Evolutionary conservation across 2,113 vertebrate genomes (phyloP).

Genomic region (Pelusios castaneus): DNA sequence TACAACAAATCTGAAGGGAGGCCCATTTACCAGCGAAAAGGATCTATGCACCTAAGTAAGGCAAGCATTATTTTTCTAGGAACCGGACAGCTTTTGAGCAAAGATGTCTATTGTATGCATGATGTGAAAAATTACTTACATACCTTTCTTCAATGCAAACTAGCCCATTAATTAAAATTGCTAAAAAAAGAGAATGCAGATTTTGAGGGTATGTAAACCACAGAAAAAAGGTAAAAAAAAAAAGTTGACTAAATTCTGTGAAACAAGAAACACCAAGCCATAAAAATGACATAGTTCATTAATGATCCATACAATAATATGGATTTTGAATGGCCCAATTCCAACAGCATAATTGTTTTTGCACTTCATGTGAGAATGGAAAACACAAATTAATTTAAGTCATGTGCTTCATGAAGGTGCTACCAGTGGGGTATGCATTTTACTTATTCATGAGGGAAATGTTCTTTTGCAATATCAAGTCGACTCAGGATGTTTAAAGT

Average conservation of each 20-base stretch:
- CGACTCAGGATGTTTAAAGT: not conserved
- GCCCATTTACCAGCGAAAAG: not conserved
- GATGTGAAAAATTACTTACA: not conserved
- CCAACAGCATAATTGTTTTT: not conserved
- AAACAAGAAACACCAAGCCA: not conserved
- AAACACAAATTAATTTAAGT: not conserved
- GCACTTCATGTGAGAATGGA: not conserved
- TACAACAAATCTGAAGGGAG: not conserved
- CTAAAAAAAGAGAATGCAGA: not conserved
- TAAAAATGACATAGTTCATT: not conserved
- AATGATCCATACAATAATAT: not conserved
- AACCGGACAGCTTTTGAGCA: not conserved
- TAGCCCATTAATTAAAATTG: not conserved
- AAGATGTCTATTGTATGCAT: not conserved
- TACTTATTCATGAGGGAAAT: not conserved
- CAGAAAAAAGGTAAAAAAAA: not conserved
- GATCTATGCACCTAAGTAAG: not conserved
- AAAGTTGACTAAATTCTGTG: not conserved
- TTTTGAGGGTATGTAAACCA: not conserved
- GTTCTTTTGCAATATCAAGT: not conserved
- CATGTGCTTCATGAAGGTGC: not conserved
- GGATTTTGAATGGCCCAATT: not conserved
- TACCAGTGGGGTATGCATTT: not conserved
- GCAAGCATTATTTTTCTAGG: not conserved
- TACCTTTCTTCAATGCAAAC: not conserved